A percentile compares a stretch with the other conserved stretches of the same genome.
These are phyloP conservation scores for Phymatocera aterrima DNA, from an alignment of 2,888 invertebrate species.

Conservation along the genomic window DNA sequence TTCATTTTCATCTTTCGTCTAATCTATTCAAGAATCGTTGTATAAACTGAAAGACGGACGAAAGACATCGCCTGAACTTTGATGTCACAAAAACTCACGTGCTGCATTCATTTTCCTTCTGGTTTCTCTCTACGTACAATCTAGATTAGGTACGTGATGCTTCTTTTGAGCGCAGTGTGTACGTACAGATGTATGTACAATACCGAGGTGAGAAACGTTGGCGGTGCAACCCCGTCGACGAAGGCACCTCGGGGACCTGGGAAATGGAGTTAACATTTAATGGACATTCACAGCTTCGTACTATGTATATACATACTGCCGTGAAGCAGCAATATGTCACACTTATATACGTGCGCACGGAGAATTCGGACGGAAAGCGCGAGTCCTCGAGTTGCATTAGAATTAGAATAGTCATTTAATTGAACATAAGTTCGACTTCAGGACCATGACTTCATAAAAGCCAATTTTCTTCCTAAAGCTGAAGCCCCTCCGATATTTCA, in stretches of 20 bases:
- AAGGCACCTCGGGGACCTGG: background rate
- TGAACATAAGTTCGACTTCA: no score
- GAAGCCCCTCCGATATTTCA: no score
- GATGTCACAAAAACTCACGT: no score
- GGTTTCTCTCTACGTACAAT: background rate
- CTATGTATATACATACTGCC: no score
- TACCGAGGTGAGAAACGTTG: conserved; percentile 7
- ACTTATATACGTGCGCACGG: background rate
- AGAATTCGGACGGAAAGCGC: conserved; percentile 4
- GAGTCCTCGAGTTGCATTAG: background rate
- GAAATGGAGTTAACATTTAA: background rate
- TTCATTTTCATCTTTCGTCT: no score
- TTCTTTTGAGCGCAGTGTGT: background rate
- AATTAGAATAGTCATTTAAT: background rate
- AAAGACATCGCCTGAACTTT: background rate
- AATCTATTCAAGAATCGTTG: no score
- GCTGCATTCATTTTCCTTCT: no score
- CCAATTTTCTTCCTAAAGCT: no score
- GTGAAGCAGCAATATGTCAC: background rate
- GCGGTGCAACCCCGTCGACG: background rate
- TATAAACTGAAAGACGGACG: no score
- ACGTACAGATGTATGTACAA: no score
- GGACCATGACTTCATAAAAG: no score
- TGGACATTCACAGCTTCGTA: background rate
- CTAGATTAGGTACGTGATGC: background rate